phyloP scores from a whole-genome alignment of 2,888 invertebrate species.

The Mycalesis mineus region DNA sequence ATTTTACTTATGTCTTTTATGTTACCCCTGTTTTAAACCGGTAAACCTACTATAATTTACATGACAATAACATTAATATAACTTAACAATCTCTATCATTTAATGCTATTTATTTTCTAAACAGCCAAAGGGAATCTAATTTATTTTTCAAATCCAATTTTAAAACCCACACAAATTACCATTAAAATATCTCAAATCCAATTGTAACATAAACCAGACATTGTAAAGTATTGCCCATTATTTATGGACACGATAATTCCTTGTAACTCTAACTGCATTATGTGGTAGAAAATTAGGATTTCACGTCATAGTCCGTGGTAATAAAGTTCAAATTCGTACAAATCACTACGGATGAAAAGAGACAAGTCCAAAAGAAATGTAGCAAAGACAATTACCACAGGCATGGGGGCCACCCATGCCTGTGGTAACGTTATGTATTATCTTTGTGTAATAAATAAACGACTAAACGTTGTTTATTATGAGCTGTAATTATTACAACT shows the following conservation, averaged over 20 bases:
- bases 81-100: not conserved
- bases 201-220: constrained; percentile 1
- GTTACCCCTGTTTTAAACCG: no score
- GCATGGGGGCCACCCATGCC: no score
- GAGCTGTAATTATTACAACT: not conserved
- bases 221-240: constrained; percentile 11
- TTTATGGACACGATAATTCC: constrained; percentile 14
- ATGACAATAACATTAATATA: no score
- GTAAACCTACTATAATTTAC: no score
- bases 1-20: no score
- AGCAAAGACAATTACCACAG: constrained; percentile 9
- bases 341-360: constrained; percentile 4
- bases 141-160: not conserved
- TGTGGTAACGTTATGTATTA: constrained; percentile 18
- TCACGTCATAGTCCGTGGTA: not conserved
- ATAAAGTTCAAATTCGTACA: constrained; percentile 9
- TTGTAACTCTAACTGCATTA: not conserved
- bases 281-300: not conserved
- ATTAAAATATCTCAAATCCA: not conserved
- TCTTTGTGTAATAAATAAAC: constrained; percentile 13
- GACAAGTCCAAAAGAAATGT: constrained; percentile 13
- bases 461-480: not conserved
- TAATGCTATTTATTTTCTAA: not conserved
- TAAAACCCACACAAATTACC: constrained; percentile 1
- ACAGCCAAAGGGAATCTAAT: not conserved